Evolutionary conservation across 2,797 vertebrate genomes (phyloP).

Genomic region (Coilia nasus): DNA sequence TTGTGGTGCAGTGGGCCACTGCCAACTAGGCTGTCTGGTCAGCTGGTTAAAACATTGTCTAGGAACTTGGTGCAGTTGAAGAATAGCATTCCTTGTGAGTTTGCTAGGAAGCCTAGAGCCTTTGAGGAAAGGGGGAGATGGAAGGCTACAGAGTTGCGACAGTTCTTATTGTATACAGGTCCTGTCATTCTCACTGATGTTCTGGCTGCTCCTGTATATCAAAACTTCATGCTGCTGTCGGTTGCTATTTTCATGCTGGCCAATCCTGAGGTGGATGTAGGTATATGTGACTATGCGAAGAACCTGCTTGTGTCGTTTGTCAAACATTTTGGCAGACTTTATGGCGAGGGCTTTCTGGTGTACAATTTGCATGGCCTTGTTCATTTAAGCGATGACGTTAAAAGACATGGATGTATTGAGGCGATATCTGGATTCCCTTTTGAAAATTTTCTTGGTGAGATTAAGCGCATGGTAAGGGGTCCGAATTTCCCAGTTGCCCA

Average conservation of each 20-base stretch:
- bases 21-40: slow-evolving; percentile 24
- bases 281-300: slow-evolving; percentile 10
- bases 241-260: slow-evolving; percentile 23
- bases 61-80: slow-evolving; percentile 22
- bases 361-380: slow-evolving; percentile 34
- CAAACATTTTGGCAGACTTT: slow-evolving; percentile 14
- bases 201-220: slow-evolving; percentile 22
- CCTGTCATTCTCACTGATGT: slow-evolving; percentile 32
- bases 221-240: slow-evolving; percentile 37
- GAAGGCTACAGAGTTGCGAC: slow-evolving; percentile 35
- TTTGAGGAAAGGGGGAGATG: slow-evolving; percentile 28
- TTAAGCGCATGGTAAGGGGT: slow-evolving; percentile 26
- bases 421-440: slow-evolving; percentile 24
- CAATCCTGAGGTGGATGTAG: slow-evolving; percentile 22
- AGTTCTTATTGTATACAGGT: slow-evolving; percentile 37
- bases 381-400: slow-evolving; percentile 22
- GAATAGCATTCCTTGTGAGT: slow-evolving; percentile 29
- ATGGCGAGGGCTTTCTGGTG: not conserved
- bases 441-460: slow-evolving; percentile 31
- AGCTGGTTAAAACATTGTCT: slow-evolving; percentile 25
- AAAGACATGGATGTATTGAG: slow-evolving; percentile 18
- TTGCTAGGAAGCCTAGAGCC: slow-evolving; percentile 30
- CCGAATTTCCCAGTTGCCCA: too few species aligned
- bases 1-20: slow-evolving; percentile 39
- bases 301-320: slow-evolving; percentile 21